Evolutionary conservation across 2,797 vertebrate species (phyloP), one percentile per base, ranked within the genome.

Genomic region (Pterois miles): DNA sequence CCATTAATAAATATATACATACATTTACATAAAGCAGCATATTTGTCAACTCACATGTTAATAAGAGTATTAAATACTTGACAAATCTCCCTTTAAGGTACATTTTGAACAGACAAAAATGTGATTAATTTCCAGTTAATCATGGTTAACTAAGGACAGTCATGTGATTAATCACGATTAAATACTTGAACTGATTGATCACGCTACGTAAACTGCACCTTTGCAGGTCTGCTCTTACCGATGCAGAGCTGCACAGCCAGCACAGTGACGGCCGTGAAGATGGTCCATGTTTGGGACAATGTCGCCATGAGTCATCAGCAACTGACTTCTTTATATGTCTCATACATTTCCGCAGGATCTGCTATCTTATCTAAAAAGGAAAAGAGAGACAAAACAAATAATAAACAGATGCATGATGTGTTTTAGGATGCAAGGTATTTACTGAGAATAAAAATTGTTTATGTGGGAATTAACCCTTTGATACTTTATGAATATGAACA

Each of bases 221-320:
- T n/a, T 40, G 10, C 4, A 40, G 11, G 16, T 52, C 12, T 4
- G 25, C 29, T 2, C 80, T 78, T 75, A 93, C 93, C 93, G n/a
- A 2, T 31, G 73, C 88, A 89, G 1, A 77, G 43, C 34, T 83
- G 90, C 81, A 82, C 5, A 4, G 27, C 57, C 89, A 93, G 81
- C 80, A 85, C 16, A n/a, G 33, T 46, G 0, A 89, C 18, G 13
- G 76, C 63, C 8, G 36, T 29, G 46, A 91, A 12, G 56, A 91
- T 20, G 71, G 72, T 73, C 90, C 85, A 84, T 66, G 72, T 25
- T 48, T 60, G 80, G 53, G 63, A 63, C 88, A 83, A 85, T 14
- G 60, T 84, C 69, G 69, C 72, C 76, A 81, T 71, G 23, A 81
- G 50, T 84, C 82, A 73, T 74, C 81, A 69, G 65, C 25, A 67